phyloP scores from a whole-genome alignment of 2,113 vertebrate genomes.

The Laticauda laticaudata region DNA sequence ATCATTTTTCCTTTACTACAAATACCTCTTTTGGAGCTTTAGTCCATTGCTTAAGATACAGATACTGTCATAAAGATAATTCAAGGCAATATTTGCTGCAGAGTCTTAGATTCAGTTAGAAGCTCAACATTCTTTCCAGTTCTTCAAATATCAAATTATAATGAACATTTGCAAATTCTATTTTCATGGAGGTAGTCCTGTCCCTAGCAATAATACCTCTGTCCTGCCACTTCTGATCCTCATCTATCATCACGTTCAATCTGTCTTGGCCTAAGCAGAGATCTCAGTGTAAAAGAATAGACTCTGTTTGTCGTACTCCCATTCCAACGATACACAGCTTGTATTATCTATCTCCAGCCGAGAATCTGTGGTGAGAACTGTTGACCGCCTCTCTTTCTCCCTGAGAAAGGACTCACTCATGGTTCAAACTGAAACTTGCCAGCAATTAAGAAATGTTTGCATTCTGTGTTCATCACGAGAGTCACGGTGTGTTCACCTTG shows the following conservation, averaged over 20 bases:
- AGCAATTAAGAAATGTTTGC: slow-evolving; percentile 77
- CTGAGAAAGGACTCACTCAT: slow-evolving; percentile 65
- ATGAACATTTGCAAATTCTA: background rate
- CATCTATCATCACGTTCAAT: background rate
- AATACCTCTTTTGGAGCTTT: background rate
- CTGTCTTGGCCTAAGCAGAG: background rate
- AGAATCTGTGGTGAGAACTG: slow-evolving; percentile 49
- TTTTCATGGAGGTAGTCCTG: background rate
- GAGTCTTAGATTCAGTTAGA: background rate
- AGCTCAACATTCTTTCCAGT: background rate
- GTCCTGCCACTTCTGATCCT: background rate
- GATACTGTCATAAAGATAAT: background rate
- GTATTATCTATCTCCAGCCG: slow-evolving; percentile 55
- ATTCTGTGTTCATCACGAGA: slow-evolving; percentile 78
- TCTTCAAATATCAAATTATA: background rate
- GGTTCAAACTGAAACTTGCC: slow-evolving; percentile 65
- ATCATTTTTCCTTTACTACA: background rate
- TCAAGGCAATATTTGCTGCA: background rate
- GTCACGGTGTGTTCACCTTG: slow-evolving; percentile 74
- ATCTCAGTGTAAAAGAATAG: background rate
- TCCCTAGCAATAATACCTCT: background rate
- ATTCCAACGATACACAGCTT: background rate
- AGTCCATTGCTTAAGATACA: background rate
- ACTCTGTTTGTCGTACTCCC: background rate
- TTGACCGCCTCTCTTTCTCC: slow-evolving; percentile 45